Base-by-base conservation (phyloP, 2,888 invertebrate genomes). In the Ditylenchus weischeri region DNA sequence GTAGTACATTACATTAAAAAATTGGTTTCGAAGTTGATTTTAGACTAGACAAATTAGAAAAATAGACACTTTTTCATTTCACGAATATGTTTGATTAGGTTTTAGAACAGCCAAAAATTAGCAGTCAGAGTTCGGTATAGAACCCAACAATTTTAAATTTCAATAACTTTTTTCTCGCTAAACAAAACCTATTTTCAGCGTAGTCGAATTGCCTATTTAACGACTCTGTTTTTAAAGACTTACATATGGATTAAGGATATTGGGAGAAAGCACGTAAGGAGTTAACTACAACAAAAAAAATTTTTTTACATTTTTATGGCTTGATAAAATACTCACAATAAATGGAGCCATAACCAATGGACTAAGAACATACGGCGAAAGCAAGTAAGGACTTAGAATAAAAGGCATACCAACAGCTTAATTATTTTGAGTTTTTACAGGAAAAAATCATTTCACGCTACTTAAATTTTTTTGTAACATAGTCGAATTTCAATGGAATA, bases 221-320 rank as follows among this genome's bases (percentile, higher is more conserved):
- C n/a, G n/a, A n/a, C n/a, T n/a, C n/a, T n/a, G n/a, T n/a, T 15
- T 13, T 10, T 8, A 15, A 43, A 43, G n/a, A 54, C 54, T 54
- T 54, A 72, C 58, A 75, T 76, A 78, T 10, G 78, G 79, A 6
- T 78, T 77, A 18, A 79, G 72, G 8, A 79, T 74, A 49, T 75
- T 73, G 0, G 79, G 79, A 43, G 78, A 78, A 18, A 78, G 73
- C 58, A 79, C 72, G 29, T 71, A 71, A 11, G 58, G 70, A 18
- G 61, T 63, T 48, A 71, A 51, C 63, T 69, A 35, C 13, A 69
- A 69, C 13, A 75, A 74, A 43, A 62, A 2, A 43, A n/a, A n/a
- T n/a, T n/a, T 43, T 47, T 48, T 48, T 2, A 19, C 21, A 13
- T 5, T 19, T 2, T n/a, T 5, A 59, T 11, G 29, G 43, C 11